Base-by-base conservation (phyloP, 2,797 vertebrate species). In the Carapus acus region DNA sequence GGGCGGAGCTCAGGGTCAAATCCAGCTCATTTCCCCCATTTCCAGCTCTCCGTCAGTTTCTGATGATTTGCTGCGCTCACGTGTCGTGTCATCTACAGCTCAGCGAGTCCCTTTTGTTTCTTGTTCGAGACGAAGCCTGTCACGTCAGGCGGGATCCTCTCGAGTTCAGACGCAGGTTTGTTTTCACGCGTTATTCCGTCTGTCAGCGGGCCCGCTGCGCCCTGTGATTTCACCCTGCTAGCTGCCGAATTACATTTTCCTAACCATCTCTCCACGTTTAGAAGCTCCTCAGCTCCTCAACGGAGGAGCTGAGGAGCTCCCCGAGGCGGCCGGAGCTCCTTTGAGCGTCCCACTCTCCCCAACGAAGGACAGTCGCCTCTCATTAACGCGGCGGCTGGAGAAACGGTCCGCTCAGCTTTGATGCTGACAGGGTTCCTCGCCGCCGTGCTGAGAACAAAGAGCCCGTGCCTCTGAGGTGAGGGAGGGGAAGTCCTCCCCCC, bases 391-490 rank as follows among this genome's bases (percentile, higher is more conserved):
- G 58, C 21, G 69, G 70, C 78, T 64, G 63, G 43, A 72, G 70
- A 78, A 77, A 70, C 12, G 58, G 61, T 73, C 46, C 19, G 68
- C 41, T 23, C 44, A 61, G 65, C 85, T 89, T 87, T 89, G 86
- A 89, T 88, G 87, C 84, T 66, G 74, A 77, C 80, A 80, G 62
- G 84, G 83, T 89, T 78, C 83, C 77, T 82, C 78, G 71, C 71
- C 71, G 78, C 79, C 77, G 73, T 76, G 67, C 65, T 76, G 42
- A 79, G 78, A 88, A 88, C 83, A 89, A 89, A 89, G 86, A 71
- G 58, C 11, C 65, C 68, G 64, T 81, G 79, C 81, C 78, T 73
- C 62, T 40, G 70, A 72, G 80, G 86, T 68, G 51, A 83, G 71
- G 70, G 77, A 81, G 84, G 80, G 78, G 65, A 76, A 75, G 19